Conservation (phyloP, 2,797 vertebrate species). For the Sebastes diploproa region DNA sequence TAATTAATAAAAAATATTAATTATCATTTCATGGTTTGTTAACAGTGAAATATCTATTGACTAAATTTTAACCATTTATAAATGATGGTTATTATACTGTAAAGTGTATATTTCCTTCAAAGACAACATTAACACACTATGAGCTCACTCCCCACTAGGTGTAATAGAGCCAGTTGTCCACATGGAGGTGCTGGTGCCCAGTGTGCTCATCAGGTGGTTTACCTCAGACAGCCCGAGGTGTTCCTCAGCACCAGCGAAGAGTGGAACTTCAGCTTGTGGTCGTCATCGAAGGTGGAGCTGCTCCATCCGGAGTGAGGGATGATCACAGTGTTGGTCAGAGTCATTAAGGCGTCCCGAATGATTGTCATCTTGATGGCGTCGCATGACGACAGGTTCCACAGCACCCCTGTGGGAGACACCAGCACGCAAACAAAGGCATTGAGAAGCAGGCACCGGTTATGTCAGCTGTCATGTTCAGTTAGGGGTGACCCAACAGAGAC, state of each 20-base stretch:
- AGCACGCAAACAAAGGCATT: background rate
- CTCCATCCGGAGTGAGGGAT: slow-evolving; percentile 98
- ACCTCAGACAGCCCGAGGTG: slow-evolving; percentile 96
- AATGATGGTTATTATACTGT: no score
- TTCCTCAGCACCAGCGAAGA: slow-evolving; percentile 97
- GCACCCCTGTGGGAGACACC: slow-evolving; percentile 84
- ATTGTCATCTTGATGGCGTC: slow-evolving; percentile 98
- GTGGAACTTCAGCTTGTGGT: slow-evolving; percentile 98
- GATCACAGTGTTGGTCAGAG: slow-evolving; percentile 96
- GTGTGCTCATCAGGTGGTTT: slow-evolving; percentile 84
- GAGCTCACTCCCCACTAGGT: background rate
- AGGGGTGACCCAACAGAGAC: slow-evolving; percentile 12
- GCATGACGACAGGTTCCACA: slow-evolving; percentile 99
- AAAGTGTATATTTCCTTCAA: background rate
- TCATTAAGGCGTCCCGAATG: slow-evolving; percentile 94
- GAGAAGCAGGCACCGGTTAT: slow-evolving; percentile 20
- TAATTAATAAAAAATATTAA: no score
- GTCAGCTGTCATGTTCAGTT: slow-evolving; percentile 63
- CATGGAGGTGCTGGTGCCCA: slow-evolving; percentile 57
- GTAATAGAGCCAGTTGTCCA: slow-evolving; percentile 46
- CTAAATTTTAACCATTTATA: no score
- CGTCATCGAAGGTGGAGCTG: slow-evolving; percentile 93
- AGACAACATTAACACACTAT: background rate
- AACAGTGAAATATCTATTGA: no score
- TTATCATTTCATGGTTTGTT: no score